Conservation (phyloP, 2,888 invertebrate genomes). For the Arrhopalites spinosus region DNA sequence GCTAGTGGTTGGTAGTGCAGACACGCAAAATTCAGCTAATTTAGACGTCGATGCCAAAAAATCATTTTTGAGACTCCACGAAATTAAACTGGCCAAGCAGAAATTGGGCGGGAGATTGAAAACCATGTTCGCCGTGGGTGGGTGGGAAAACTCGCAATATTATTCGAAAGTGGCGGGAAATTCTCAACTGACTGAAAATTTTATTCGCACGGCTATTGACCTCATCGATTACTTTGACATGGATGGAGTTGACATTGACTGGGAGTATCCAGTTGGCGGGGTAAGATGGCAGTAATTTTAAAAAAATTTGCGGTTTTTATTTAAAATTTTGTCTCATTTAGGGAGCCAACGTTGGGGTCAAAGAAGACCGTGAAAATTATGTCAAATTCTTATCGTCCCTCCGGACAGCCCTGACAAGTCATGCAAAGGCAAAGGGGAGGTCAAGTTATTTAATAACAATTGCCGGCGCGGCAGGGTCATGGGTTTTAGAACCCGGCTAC, state of each 20-base stretch:
- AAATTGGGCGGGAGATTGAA: neutral
- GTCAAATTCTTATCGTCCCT: neutral
- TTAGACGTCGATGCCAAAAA: neutral
- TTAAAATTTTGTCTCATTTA: too few species aligned
- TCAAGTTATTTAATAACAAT: neutral
- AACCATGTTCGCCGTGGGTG: neutral
- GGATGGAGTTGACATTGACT: constrained; percentile 7
- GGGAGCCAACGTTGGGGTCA: neutral
- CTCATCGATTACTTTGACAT: neutral
- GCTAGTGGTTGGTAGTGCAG: neutral
- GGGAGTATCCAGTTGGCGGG: constrained; percentile 2
- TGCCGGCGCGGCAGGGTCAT: neutral
- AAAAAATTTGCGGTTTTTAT: too few species aligned
- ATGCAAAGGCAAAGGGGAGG: neutral
- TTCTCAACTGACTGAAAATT: neutral
- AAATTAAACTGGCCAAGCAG: neutral
- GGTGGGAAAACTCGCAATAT: neutral
- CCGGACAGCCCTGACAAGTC: neutral
- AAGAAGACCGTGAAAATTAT: neutral
- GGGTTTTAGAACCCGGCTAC: neutral
- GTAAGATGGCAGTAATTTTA: too few species aligned
- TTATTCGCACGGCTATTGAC: neutral
- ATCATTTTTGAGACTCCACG: neutral
- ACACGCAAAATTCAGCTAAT: neutral
- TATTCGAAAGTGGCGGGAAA: neutral